Evolutionary conservation across 2,797 vertebrate species (phyloP).

Genomic region (Eulemur albifrons): DNA sequence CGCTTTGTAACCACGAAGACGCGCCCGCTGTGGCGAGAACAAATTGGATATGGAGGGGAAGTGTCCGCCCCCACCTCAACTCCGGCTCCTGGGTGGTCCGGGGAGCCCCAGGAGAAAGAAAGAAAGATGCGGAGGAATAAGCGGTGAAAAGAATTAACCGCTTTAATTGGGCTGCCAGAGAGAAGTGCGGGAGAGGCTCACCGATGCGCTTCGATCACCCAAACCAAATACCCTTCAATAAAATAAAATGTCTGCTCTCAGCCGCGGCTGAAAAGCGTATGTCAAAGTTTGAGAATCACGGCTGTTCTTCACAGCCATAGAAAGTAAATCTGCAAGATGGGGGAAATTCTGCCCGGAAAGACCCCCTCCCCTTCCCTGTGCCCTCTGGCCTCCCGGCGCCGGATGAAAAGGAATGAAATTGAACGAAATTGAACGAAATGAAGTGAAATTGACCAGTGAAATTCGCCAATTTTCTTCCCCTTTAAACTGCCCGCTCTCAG

Average conservation of each 20-base stretch:
- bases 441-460: conserved; percentile 81
- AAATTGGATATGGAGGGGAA: conserved; percentile 75
- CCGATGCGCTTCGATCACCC: conserved; percentile 52
- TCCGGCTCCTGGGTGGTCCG: conserved; percentile 77
- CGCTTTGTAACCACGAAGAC: conserved; percentile 77
- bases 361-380: conserved; percentile 58
- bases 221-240: conserved; percentile 43
- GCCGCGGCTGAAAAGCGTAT: neutral
- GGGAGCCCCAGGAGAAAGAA: conserved; percentile 69
- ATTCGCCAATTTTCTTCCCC: conserved; percentile 80
- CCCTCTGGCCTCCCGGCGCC: conserved; percentile 66
- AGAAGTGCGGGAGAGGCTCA: conserved; percentile 40
- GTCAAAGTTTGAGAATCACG: conserved; percentile 55
- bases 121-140: conserved; percentile 64
- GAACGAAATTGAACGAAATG: conserved; percentile 83
- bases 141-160: conserved; percentile 73
- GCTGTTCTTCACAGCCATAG: conserved; percentile 16
- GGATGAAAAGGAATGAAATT: conserved; percentile 81
- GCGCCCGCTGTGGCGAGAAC: conserved; percentile 69
- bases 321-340: conserved; percentile 59
- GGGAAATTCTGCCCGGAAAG: conserved; percentile 67
- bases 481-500: conserved; percentile 76
- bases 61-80: conserved; percentile 63
- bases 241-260: conserved; percentile 61
- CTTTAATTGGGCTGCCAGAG: conserved; percentile 71